A percentile compares a stretch with the other conserved stretches of the same genome.
Conservation (phyloP, 2,113 vertebrate genomes). For the Channa maculata region DNA sequence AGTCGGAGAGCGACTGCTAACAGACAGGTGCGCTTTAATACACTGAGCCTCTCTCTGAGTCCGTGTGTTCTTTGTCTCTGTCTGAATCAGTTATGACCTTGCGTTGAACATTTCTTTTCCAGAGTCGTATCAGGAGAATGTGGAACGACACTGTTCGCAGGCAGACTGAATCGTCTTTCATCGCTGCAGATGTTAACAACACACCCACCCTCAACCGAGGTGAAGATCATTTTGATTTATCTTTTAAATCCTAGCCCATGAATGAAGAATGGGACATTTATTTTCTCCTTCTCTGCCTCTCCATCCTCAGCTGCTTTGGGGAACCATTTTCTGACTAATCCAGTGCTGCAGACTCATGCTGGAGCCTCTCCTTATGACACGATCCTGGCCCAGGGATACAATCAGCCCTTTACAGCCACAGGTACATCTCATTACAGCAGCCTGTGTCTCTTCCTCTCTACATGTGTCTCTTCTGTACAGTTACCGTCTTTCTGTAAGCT, state of each 20-base stretch:
- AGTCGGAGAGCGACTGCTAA: slow-evolving; percentile 79
- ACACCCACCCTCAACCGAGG: slow-evolving; percentile 93
- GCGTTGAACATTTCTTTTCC: slow-evolving; percentile 44
- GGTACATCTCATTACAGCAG: slow-evolving; percentile 69
- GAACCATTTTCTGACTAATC: slow-evolving; percentile 93
- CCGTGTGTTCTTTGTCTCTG: background rate
- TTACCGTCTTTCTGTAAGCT: background rate
- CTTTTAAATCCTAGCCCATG: slow-evolving; percentile 2
- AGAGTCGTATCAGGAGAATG: slow-evolving; percentile 96
- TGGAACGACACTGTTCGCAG: slow-evolving; percentile 96
- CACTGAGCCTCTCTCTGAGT: background rate
- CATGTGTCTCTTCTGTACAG: background rate
- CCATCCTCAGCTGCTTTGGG: slow-evolving; percentile 87
- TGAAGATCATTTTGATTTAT: slow-evolving; percentile 57
- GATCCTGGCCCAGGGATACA: slow-evolving; percentile 91
- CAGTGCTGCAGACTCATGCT: slow-evolving; percentile 90
- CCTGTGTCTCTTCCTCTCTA: slow-evolving; percentile 1
- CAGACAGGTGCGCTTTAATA: slow-evolving; percentile 74
- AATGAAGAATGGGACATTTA: background rate
- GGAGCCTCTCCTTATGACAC: slow-evolving; percentile 94
- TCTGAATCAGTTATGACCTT: slow-evolving; percentile 25
- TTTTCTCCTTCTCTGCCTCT: slow-evolving; percentile 12
- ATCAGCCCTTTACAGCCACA: slow-evolving; percentile 89
- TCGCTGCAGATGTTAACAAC: slow-evolving; percentile 92
- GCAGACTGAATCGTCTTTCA: slow-evolving; percentile 95